A percentile compares a stretch with the other conserved stretches of the same genome.
Evolutionary conservation across 2,888 invertebrate species (phyloP).

Genomic region (Zootermopsis nevadensis): DNA sequence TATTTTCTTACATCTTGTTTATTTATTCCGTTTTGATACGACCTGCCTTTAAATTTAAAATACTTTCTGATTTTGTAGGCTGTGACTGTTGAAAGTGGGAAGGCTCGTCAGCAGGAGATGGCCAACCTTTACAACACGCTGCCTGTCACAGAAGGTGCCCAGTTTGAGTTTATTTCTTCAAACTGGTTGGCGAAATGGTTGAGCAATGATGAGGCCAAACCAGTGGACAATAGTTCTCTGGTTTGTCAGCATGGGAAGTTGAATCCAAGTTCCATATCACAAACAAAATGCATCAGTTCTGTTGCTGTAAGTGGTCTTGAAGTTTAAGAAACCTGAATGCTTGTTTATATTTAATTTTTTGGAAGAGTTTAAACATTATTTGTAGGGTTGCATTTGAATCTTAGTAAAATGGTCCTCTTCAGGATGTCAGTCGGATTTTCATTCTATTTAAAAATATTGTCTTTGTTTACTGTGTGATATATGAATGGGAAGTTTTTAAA

Average conservation of each 20-base stretch:
- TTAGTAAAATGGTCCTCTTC: too few relatives aligned
- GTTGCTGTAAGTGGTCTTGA: slow-evolving; percentile 28
- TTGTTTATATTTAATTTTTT: too few relatives aligned
- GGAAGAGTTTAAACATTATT: too few relatives aligned
- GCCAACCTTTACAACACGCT: slow-evolving; percentile 15
- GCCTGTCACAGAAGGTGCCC: neutral
- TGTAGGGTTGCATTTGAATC: too few relatives aligned
- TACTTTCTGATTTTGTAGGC: slow-evolving; percentile 7
- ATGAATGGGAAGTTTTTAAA: too few relatives aligned
- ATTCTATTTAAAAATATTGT: too few relatives aligned
- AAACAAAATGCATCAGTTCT: slow-evolving; percentile 35
- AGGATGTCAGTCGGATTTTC: too few relatives aligned
- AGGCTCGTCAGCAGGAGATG: slow-evolving; percentile 32
- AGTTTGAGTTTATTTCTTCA: slow-evolving; percentile 65
- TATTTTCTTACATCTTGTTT: too few relatives aligned
- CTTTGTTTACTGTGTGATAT: too few relatives aligned
- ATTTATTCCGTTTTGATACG: too few relatives aligned
- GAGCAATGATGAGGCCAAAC: slow-evolving; percentile 58
- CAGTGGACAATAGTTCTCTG: slow-evolving; percentile 63
- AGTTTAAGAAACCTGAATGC: too few relatives aligned
- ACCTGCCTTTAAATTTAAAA: neutral
- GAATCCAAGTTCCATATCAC: slow-evolving; percentile 58
- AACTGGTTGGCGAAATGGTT: slow-evolving; percentile 69
- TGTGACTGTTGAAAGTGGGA: slow-evolving; percentile 23
- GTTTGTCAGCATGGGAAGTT: slow-evolving; percentile 65